Percentiles rank a stretch among this genome's conserved stretches.
phyloP scores from a whole-genome alignment of 2,888 invertebrate species.

The Cordilura impudica region DNA sequence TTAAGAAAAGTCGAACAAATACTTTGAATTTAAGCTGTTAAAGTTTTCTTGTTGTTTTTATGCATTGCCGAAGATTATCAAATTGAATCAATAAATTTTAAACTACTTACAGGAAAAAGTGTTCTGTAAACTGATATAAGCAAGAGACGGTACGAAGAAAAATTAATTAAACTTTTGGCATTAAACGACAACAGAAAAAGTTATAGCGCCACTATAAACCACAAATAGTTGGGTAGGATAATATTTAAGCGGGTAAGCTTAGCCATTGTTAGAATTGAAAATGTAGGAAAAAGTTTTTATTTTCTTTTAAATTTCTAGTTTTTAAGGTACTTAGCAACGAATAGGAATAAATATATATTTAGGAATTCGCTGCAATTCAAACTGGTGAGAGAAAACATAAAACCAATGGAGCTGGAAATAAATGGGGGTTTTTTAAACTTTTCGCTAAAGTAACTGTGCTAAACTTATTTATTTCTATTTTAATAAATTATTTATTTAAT shows the following conservation, averaged over 20 bases:
- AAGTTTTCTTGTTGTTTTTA: neutral
- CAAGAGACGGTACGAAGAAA: slow-evolving; percentile 14
- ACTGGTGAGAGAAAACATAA: too few relatives aligned
- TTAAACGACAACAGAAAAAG: slow-evolving; percentile 1
- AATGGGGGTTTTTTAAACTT: too few relatives aligned
- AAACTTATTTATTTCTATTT: too few relatives aligned
- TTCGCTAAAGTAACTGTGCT: too few relatives aligned
- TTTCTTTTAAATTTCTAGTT: too few relatives aligned
- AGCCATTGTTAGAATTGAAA: neutral
- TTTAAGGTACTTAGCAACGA: too few relatives aligned
- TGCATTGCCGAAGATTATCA: slow-evolving; percentile 34
- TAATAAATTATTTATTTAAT: too few relatives aligned
- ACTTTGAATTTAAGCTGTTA: slow-evolving; percentile 41
- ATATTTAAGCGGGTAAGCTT: slow-evolving; percentile 1
- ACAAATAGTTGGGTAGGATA: neutral
- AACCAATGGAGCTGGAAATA: too few relatives aligned
- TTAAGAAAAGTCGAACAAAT: slow-evolving; percentile 26
- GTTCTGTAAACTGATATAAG: neutral
- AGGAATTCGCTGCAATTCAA: too few relatives aligned
- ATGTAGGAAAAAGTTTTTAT: too few relatives aligned
- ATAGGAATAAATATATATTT: too few relatives aligned
- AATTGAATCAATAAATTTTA: slow-evolving; percentile 59
- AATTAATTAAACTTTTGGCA: slow-evolving; percentile 51
- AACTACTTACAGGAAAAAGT: slow-evolving; percentile 31
- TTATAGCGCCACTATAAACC: neutral